phyloP scores from a whole-genome alignment of 2,797 vertebrate genomes.

The Zenarchopterus dispar region DNA sequence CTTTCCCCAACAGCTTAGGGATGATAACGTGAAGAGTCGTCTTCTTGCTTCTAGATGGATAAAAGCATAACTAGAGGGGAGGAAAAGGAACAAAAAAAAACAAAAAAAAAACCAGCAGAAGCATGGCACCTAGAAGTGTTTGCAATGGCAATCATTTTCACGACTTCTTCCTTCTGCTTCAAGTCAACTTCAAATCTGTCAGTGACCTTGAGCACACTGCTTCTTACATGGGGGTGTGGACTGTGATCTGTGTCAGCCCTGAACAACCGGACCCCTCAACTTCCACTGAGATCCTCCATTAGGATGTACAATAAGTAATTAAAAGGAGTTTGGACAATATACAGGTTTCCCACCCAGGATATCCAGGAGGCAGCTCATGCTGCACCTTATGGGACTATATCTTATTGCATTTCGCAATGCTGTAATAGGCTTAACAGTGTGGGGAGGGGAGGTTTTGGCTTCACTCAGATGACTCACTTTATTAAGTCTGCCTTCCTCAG shows the following conservation, averaged over 20 bases:
- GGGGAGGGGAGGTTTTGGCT: slow-evolving; percentile 47
- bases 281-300: slow-evolving; percentile 30
- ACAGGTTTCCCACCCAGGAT: slow-evolving; percentile 7
- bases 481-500: slow-evolving; percentile 63
- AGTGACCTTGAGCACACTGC: slow-evolving; percentile 24
- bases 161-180: neutral
- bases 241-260: slow-evolving; percentile 10
- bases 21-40: too few species aligned
- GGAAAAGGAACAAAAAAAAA: too few species aligned
- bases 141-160: too few species aligned
- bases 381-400: slow-evolving; percentile 64
- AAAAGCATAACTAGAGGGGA: too few species aligned
- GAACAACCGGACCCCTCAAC: slow-evolving; percentile 37
- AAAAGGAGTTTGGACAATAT: slow-evolving; percentile 44
- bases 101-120: too few species aligned
- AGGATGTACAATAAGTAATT: slow-evolving; percentile 51
- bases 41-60: too few species aligned
- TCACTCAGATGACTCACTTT: slow-evolving; percentile 66
- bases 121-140: too few species aligned
- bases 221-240: neutral
- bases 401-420: slow-evolving; percentile 67
- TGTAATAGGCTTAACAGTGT: slow-evolving; percentile 68
- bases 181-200: slow-evolving; percentile 12
- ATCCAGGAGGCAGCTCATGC: slow-evolving; percentile 38
- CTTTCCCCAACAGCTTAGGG: too few species aligned